Evolutionary conservation across 2,113 vertebrate species (phyloP), one percentile per base, ranked within the genome.

Genomic region (Cyprinodon variegatus): DNA sequence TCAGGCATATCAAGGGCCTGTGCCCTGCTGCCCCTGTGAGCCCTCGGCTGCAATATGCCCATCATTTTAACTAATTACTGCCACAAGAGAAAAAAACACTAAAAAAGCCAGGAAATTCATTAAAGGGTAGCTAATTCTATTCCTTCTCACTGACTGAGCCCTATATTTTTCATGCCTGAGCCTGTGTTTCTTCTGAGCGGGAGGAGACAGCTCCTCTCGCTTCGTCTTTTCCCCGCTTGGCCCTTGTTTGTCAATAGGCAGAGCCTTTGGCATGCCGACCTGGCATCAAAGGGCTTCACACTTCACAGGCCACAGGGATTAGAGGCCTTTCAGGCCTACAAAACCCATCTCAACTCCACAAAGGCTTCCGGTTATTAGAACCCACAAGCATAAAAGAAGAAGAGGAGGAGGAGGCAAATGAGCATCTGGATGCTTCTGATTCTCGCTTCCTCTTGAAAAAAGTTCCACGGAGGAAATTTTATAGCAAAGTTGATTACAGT

Each of bases 231-330:
- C 88, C 87, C 87, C 83, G 90, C 88, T 87, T 88, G 90, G 87
- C 84, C 88, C 90, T 90, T 93, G 91, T 94, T 94, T 93, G 92
- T 94, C 92, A 94, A 94, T 93, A 94, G 93, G 88, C 91, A 89
- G 83, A 91, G 90, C 89, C 88, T 90, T 89, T 90, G 88, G 91
- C 89, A 91, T 85, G 85, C 84, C 90, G 87, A 92, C 93, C 93
- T 89, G 92, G 89, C 93, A 94, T 95, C 94, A 95, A 95, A 95
- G 92, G 89, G 92, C 88, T 94, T 95, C 93, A 95, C 93, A 94
- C 92, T 92, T 94, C 92, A 93, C 87, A 90, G 93, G 90, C 91
- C 92, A 94, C 93, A 92, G 93, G 94, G 94, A 95, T 94, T 94
- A 95, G 93, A 90, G 91, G 91, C 89, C 92, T 93, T 93, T 93